Percentiles rank a stretch among this genome's conserved stretches.
phyloP scores from a whole-genome alignment of 2,113 vertebrate species.

The Paracyprichromis sp. region DNA sequence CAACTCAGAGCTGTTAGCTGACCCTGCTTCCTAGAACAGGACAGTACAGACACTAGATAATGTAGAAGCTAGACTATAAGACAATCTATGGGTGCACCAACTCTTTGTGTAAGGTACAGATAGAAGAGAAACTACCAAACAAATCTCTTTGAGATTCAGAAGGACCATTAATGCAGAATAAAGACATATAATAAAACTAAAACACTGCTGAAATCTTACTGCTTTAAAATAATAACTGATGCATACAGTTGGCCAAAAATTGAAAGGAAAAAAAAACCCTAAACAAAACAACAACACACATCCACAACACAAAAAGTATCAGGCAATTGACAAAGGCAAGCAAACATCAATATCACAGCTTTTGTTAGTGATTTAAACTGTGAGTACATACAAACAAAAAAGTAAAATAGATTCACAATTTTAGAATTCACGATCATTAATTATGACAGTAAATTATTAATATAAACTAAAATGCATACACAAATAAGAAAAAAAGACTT shows the following conservation, averaged over 20 bases:
- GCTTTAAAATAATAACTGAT: neutral
- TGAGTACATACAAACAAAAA: neutral
- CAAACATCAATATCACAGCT: neutral
- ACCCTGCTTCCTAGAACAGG: neutral
- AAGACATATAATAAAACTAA: neutral
- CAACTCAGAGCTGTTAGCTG: neutral
- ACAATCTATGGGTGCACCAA: neutral
- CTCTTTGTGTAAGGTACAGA: neutral
- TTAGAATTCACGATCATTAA: neutral
- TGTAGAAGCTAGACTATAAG: neutral
- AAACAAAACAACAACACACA: neutral
- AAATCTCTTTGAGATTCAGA: neutral
- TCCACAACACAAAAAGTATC: neutral
- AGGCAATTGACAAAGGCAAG: neutral
- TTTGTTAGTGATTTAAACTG: neutral
- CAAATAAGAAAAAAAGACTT: neutral
- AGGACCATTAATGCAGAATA: neutral
- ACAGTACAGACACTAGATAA: neutral
- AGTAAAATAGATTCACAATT: neutral
- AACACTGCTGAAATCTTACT: rapidly evolving
- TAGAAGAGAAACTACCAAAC: neutral
- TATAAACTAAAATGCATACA: neutral
- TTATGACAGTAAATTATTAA: neutral
- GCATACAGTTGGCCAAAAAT: neutral
- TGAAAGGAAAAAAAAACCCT: rapidly evolving